Evolutionary conservation across 2,113 vertebrate species (phyloP), one percentile per base, ranked within the genome.

Genomic region (Corvus moneduloides): DNA sequence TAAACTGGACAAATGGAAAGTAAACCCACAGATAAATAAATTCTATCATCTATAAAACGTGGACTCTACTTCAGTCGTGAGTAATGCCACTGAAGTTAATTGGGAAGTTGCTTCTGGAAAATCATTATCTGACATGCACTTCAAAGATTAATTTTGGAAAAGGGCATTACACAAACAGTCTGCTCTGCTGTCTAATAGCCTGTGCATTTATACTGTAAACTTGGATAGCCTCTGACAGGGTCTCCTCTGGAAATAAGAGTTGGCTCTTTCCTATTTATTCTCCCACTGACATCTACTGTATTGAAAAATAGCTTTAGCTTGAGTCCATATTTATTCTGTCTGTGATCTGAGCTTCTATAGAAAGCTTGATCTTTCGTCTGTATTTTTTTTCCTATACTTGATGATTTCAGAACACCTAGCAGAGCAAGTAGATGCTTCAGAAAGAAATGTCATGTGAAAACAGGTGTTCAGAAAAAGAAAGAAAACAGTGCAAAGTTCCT

Each of bases 161-260:
- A 63, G 5, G n/a, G 7, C 22, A 32, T 49, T 79, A 58, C 28
- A 48, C 5, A 37, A 39, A 41, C 27, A 78, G 16, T 62, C 6
- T 23, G 24, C 55, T 51, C 24, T 76, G 13, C 17, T 63, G 6
- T 46, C 35, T 11, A 59, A 5, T 4, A 55, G 16, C 16, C 21
- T 59, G 33, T 37, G 7, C 13, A 39, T 55, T 51, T 48, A 15
- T 41, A 18, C 35, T 23, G 13, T 24, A 56, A 61, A 39, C 4
- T 80, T 0, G 0, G 24, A 41, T 16, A 67, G 13, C 16, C 13
- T 91, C 39, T 72, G 10, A n/a, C 39, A 72, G 13, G 2, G 16
- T 76, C 13, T 33, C 12, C 12, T 68, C 39, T 87, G 49, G 10
- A 73, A 81, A 59, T 11, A 35, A 44, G 16, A 49, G 3, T 7